Percentiles rank a stretch among this genome's conserved stretches.
phyloP scores from a whole-genome alignment of 2,888 invertebrate species.

The Oxytorus armatus region DNA sequence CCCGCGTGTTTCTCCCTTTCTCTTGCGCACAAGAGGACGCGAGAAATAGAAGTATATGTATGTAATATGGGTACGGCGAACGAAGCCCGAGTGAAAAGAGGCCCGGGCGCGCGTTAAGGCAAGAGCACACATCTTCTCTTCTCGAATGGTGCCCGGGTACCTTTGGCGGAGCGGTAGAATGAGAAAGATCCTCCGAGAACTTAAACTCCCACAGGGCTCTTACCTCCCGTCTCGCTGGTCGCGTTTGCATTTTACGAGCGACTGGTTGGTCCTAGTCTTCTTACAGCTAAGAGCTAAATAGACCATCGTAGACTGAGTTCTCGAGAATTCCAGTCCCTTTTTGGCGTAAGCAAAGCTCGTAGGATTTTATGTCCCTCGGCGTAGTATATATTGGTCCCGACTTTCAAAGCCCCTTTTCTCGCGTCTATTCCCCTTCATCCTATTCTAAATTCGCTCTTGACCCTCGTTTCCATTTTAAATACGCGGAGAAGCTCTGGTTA shows the following conservation, averaged over 20 bases:
- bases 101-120: slow-evolving; percentile 55
- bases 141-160: slow-evolving; percentile 23
- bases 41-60: slow-evolving; percentile 5
- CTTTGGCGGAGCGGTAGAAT: slow-evolving; percentile 56
- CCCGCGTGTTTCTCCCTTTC: no score
- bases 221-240: slow-evolving; percentile 71
- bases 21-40: slow-evolving; percentile 30
- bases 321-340: slow-evolving; percentile 65
- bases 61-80: not conserved
- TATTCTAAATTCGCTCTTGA: slow-evolving; percentile 35
- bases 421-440: not conserved
- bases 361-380: slow-evolving; percentile 51
- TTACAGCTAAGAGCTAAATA: slow-evolving; percentile 48
- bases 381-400: slow-evolving; percentile 4
- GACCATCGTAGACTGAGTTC: slow-evolving; percentile 46
- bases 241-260: slow-evolving; percentile 83
- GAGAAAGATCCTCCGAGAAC: slow-evolving; percentile 77
- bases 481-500: not conserved
- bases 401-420: slow-evolving; percentile 3
- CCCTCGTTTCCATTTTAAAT: slow-evolving; percentile 40
- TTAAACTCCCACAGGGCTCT: slow-evolving; percentile 74
- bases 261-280: slow-evolving; percentile 67
- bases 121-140: slow-evolving; percentile 57
- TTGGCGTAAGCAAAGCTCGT: slow-evolving; percentile 50
- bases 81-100: slow-evolving; percentile 20